Evolutionary conservation across 2,888 invertebrate genomes (phyloP), one percentile per base, ranked within the genome.

Genomic region (Sepioteuthis lessoniana): DNA sequence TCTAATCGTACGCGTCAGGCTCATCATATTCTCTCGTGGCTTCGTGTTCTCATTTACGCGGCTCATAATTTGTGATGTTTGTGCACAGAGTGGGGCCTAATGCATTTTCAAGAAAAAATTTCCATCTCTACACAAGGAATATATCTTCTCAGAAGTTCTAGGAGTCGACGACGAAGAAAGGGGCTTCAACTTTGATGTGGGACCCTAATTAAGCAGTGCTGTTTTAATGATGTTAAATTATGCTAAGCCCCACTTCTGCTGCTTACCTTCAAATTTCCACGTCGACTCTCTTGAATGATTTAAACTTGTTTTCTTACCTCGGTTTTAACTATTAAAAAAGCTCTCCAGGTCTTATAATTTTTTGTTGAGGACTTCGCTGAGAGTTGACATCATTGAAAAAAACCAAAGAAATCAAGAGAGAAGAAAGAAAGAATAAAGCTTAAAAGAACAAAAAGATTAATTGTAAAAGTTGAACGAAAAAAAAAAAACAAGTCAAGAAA

Each of bases 191-290:
- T 76, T 76, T 76, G 31, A n/a, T 13, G 31, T 31, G 1, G 31
- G 7, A n/a, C n/a, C 76, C 76, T n/a, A 76, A 76, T 76, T 76
- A 76, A 76, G 76, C 1, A 76, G 76, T 76, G 13, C 31, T n/a
- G 31, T 76, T 76, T 76, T 76, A 76, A 76, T 76, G 76, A 76
- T 76, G 76, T 76, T 76, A 76, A 76, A 76, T 76, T 31, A n/a
- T 76, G 76, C 31, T 76, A 10, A 16, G 76, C 76, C 76, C n/a
- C 8, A 31, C 76, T n/a, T 76, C 31, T 76, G 8, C n/a, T 13
- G 0, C 76, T 76, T n/a, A 3, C 31, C 10, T 8, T 10, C 76
- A 76, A 76, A 31, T 76, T 76, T 76, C 76, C 76, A 76, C 76
- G 31, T 76, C 76, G 76, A 76, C 76, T 76, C 76, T 76, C 76